Conservation (phyloP, 2,888 invertebrate species). For the Pristionchus exspectatus region DNA sequence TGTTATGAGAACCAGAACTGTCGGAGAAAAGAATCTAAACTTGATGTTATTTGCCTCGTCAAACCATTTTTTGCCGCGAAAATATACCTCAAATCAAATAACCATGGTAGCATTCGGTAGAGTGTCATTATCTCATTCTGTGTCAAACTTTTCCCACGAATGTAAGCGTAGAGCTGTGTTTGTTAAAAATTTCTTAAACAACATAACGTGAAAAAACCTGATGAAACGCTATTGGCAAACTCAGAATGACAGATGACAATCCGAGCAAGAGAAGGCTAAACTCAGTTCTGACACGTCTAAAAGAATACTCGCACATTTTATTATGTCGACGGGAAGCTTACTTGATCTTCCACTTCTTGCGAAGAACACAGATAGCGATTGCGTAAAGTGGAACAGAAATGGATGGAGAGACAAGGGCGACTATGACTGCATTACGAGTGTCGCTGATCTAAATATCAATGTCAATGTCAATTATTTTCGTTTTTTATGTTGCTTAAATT, state of each 20-base stretch:
- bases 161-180: neutral
- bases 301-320: neutral
- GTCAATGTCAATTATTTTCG: no score
- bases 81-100: neutral
- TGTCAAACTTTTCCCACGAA: neutral
- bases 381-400: neutral
- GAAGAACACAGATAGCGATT: neutral
- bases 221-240: conserved; percentile 16
- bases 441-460: conserved; percentile 21
- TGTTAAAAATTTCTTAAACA: neutral
- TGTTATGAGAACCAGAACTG: neutral
- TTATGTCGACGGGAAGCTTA: neutral
- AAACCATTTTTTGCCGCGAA: neutral
- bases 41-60: neutral
- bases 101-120: conserved; percentile 5
- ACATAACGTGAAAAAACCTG: neutral
- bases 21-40: conserved; percentile 3
- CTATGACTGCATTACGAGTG: conserved; percentile 12
- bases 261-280: conserved; percentile 14
- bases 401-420: neutral
- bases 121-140: conserved; percentile 11
- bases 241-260: neutral
- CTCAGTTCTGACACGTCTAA: neutral
- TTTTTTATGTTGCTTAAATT: no score
- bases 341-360: conserved; percentile 35